Conservation (phyloP, 2,888 invertebrate species). For the Diaprepes abbreviatus region DNA sequence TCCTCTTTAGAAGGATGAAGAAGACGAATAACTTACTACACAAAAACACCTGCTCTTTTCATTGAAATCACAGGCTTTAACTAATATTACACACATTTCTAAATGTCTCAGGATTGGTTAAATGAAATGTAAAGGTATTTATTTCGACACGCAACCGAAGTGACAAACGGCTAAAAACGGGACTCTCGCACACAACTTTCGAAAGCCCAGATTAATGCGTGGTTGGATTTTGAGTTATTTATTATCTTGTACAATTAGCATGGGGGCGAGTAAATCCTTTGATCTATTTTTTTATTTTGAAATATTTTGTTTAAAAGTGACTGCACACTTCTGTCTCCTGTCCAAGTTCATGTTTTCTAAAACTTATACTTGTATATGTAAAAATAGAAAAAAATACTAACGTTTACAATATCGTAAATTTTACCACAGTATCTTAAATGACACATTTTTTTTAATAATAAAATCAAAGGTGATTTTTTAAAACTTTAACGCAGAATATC, state of each 20-base stretch:
- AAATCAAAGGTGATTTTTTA: too few species aligned
- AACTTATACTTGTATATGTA: neutral
- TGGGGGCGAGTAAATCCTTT: constrained; percentile 28
- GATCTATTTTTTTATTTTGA: constrained; percentile 36
- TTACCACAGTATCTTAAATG: too few species aligned
- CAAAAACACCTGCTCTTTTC: constrained; percentile 60
- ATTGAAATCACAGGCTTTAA: constrained; percentile 59
- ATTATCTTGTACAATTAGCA: constrained; percentile 22
- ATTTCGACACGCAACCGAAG: constrained; percentile 51
- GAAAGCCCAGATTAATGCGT: constrained; percentile 38
- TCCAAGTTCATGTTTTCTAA: neutral
- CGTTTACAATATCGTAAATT: too few species aligned
- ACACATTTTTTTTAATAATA: too few species aligned
- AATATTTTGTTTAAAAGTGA: constrained; percentile 4
- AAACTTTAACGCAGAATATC: too few species aligned
- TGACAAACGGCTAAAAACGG: constrained; percentile 53
- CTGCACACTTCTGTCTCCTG: neutral
- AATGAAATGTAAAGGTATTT: constrained; percentile 56
- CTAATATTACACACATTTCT: constrained; percentile 60
- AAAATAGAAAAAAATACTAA: neutral
- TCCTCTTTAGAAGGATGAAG: too few species aligned
- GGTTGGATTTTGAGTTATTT: constrained; percentile 38
- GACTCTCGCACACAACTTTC: constrained; percentile 39
- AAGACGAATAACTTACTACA: too few species aligned
- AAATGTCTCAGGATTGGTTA: constrained; percentile 58